A percentile compares a stretch with the other conserved stretches of the same genome.
Conservation (phyloP, 2,888 invertebrate genomes). For the Helicoverpa assulta region DNA sequence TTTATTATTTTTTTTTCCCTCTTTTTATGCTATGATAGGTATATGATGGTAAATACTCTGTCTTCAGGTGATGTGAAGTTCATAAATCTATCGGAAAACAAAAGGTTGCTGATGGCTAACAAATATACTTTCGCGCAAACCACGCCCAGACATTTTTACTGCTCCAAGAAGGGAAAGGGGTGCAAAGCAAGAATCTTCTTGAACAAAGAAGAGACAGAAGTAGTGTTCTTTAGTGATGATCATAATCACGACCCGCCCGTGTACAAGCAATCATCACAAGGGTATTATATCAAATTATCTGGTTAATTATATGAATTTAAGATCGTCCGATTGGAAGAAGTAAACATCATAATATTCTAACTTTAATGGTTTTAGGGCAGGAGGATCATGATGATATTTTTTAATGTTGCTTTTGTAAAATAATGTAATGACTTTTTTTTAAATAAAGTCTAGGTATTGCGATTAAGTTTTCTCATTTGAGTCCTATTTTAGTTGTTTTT, state of each 20-base stretch:
- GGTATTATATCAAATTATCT: slow-evolving; percentile 66
- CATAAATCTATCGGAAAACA: slow-evolving; percentile 64
- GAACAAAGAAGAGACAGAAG: slow-evolving; percentile 58
- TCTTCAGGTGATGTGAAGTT: slow-evolving; percentile 66
- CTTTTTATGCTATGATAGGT: no score
- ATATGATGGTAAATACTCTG: background rate
- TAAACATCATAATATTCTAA: no score
- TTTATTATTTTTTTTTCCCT: no score
- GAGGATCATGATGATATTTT: no score
- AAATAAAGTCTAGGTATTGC: no score
- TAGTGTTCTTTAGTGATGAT: slow-evolving; percentile 54
- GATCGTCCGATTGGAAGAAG: no score
- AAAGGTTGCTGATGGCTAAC: slow-evolving; percentile 72
- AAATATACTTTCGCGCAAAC: slow-evolving; percentile 74
- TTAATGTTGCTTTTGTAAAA: no score
- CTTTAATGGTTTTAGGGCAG: no score
- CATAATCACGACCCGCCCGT: slow-evolving; percentile 74
- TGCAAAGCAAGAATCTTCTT: slow-evolving; percentile 75
- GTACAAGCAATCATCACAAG: slow-evolving; percentile 53
- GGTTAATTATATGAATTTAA: slow-evolving; percentile 25
- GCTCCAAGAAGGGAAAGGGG: slow-evolving; percentile 74
- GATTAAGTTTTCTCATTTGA: no score
- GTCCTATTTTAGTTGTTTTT: no score
- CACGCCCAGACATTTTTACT: slow-evolving; percentile 71
- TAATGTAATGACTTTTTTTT: no score